Base-by-base conservation (phyloP, 1,140 invertebrate species). In the Aphelinus atriplicis region DNA sequence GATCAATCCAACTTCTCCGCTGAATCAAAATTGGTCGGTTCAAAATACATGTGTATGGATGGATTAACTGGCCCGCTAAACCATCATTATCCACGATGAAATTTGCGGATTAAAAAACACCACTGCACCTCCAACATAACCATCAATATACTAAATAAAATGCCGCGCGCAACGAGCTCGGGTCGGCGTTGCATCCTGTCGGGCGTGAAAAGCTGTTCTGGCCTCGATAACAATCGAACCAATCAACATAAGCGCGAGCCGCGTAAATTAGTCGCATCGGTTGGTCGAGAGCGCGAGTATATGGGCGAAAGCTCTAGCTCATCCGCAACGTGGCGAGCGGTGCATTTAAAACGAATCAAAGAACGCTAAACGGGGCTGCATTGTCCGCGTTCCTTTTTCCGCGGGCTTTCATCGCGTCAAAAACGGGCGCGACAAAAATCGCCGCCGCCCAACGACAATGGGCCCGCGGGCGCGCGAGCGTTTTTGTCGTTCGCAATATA, bases 341-440 rank as follows among this genome's bases (percentile, higher is more conserved):
- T 7, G 2, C 71, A 60, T 67, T 60, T 67, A 55, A 60, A 73
- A 67, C 67, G 63, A 73, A 67, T 73, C 65, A 73, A 73, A 73
- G 62, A 60, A 73, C 47, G 1, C 64, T 53, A 73, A 73, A 73
- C 67, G 61, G 48, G 61, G 45, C 7, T 10, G 9, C 61, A 9
- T 63, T 45, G n/a, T 45, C 26, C 7, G 61, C 61, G 55, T 0
- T 68, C 45, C 43, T 71, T 71, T 47, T 64, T 62, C 26, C n/a
- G 48, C 45, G 2, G 50, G 1, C 71, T 50, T 66, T 62, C 53
- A 67, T 66, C 56, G 50, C 64, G 64, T 67, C 71, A 62, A 73
- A 66, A 73, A 73, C 9, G 63, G 26, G 26, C 26, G 26, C 26
- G 26, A 26, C 26, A 26, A 26, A 26, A 26, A 26, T 26, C 26